Evolutionary conservation across 2,797 vertebrate species (phyloP), one percentile per base, ranked within the genome.

Genomic region (Serranus cabrilla): DNA sequence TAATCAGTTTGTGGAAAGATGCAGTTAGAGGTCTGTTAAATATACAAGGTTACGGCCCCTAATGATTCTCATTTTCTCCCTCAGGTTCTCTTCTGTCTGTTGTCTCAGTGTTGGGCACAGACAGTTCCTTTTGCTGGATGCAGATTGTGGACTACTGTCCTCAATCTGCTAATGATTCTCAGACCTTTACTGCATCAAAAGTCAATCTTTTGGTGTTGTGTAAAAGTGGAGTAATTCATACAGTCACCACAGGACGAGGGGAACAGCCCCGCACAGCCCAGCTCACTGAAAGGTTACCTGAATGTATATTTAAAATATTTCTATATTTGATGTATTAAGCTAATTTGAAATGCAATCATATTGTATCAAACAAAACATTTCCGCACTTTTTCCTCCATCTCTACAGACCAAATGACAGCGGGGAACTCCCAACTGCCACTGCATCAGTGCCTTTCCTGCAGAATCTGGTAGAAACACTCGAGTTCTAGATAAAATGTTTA

Each of bases 281-380:
- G 43, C 84, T 96, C 45, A 71, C 79, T 50, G 87, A 94, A 75
- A 96, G 96, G 96, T 97, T 64, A 78, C 13, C 23, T 17, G 61
- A 18, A 3, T 58, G 43, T 71, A 27, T 3, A 27, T 27, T n/a
- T n/a, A 12, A 46, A 14, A 34, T 51, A 13, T 72, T 47, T 66
- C 8, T 2, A 34, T 37, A 45, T 62, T 43, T 25, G 52, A 52
- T 61, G 2, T 14, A 17, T 43, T 46, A 25, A 17, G 37, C n/a
- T 57, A 25, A 66, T 23, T 61, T 58, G 2, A 61, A 52, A 14
- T 62, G 5, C 25, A 20, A 4, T 59, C 6, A 62, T 39, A 42
- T 11, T 61, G n/a, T 56, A 23, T 66, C 1, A 21, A 49, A 60
- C 5, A 43, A 59, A 43, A 11, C 5, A 74, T 16, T 11, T 40